These are phyloP conservation scores for Acrossocheilus fasciatus DNA, from an alignment of 2,797 vertebrate genomes.

Conservation along the genomic window DNA sequence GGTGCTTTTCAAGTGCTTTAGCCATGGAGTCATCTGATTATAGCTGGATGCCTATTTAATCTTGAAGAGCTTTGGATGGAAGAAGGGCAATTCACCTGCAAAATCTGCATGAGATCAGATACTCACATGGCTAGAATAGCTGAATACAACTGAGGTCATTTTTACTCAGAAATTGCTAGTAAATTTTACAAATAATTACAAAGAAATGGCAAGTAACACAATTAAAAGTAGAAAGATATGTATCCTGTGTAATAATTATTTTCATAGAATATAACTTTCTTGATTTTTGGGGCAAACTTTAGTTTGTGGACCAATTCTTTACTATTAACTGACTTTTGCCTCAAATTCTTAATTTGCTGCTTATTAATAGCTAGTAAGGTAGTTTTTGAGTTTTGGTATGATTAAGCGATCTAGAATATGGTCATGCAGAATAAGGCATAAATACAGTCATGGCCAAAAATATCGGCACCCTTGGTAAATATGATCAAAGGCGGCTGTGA, in stretches of 20 bases:
- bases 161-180: neutral
- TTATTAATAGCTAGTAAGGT: neutral
- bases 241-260: neutral
- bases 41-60: constrained; percentile 65
- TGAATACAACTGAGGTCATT: neutral
- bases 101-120: constrained; percentile 39
- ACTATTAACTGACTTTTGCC: neutral
- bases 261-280: neutral
- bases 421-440: neutral
- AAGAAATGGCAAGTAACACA: neutral
- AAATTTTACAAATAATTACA: neutral
- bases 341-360: neutral
- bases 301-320: neutral
- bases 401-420: neutral
- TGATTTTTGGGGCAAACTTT: neutral
- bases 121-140: neutral
- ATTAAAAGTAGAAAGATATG: neutral
- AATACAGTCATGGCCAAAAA: too few relatives aligned
- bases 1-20: constrained; percentile 70
- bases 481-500: too few relatives aligned
- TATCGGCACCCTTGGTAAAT: too few relatives aligned
- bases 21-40: constrained; percentile 70
- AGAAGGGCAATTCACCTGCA: constrained; percentile 43
- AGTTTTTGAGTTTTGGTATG: neutral
- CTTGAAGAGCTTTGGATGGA: constrained; percentile 55